Base-by-base conservation (phyloP, 2,113 vertebrate species). In the Datnioides undecimradiatus region DNA sequence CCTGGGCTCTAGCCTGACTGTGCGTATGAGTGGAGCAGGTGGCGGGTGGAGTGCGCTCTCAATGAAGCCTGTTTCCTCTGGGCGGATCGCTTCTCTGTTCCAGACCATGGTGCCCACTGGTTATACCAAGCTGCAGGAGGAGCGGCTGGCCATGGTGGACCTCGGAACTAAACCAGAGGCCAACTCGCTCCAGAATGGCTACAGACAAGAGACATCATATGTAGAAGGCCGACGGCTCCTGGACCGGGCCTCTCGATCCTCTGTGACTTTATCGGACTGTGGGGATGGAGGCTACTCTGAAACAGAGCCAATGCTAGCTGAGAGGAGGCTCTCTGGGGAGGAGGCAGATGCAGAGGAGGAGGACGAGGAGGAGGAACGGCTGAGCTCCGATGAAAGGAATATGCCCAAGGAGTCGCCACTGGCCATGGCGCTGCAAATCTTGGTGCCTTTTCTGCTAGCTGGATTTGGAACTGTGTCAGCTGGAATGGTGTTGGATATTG, bases 391-490 rank as follows among this genome's bases (percentile, higher is more conserved):
- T 4, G 1, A 5, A 33, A 83, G 80, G 14, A 93, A 93, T 19
- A 92, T 96, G 63, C 97, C 97, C 17, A 99, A 97, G 88, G 97
- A 99, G 81, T 97, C 97, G 0, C 96, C 93, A 0, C 93, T 97
- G 38, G 90, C 95, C 64, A 99, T 99, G 97, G 96, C 96, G 0
- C 72, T 99, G 77, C 98, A 99, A 82, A 99, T 99, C 55, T 89
- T 99, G 0, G 89, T 99, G 76, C 98, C 98, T 0, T 99, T 99
- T 85, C 85, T 99, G 73, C 93, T 99, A 0, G 98, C 98, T 6
- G 98, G 98, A 3, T 99, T 99, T 79, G 98, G 98, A 76, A 99
- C 97, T 0, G 97, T 99, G 29, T 98, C 97, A 0, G 98, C 98
- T 23, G 98, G 98, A 64, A 98, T 99, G 96, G 97, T 99, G 89